A percentile compares a stretch with the other conserved stretches of the same genome.
phyloP scores from a whole-genome alignment of 2,888 invertebrate species.

The Drosophila atroscutellata region DNA sequence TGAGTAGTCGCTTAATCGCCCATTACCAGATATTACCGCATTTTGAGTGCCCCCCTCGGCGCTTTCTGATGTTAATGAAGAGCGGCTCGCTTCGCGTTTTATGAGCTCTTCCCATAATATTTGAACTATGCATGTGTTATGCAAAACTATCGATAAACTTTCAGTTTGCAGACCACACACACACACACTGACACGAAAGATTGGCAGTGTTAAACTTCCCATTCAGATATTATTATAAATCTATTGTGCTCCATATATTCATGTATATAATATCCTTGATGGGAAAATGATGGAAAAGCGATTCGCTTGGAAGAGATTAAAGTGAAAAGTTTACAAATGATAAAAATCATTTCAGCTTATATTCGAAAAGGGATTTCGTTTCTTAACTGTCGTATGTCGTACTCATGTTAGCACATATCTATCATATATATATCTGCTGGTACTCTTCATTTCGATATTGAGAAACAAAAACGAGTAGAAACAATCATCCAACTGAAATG shows the following conservation, averaged over 20 bases:
- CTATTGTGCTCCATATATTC: too few relatives aligned
- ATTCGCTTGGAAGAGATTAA: background rate
- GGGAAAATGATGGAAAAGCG: background rate
- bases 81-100: conserved; percentile 16
- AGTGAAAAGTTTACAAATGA: background rate
- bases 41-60: conserved; percentile 34
- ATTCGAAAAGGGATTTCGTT: conserved; percentile 13
- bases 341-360: background rate
- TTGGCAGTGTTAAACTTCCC: background rate
- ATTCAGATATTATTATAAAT: too few relatives aligned
- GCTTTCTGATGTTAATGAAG: conserved; percentile 56
- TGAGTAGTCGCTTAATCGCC: conserved; percentile 40
- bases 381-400: conserved; percentile 8
- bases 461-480: conserved; percentile 1
- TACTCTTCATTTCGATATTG: conserved; percentile 24
- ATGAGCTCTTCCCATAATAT: conserved; percentile 25
- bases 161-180: conserved; percentile 23
- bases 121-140: conserved; percentile 39
- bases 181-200: conserved; percentile 5
- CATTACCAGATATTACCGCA: conserved; percentile 63
- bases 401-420: background rate
- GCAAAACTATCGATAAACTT: conserved; percentile 41
- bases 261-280: background rate
- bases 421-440: background rate
- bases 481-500: conserved; percentile 25